Base-by-base conservation (phyloP, 2,888 invertebrate species). In the Salticus scenicus region DNA sequence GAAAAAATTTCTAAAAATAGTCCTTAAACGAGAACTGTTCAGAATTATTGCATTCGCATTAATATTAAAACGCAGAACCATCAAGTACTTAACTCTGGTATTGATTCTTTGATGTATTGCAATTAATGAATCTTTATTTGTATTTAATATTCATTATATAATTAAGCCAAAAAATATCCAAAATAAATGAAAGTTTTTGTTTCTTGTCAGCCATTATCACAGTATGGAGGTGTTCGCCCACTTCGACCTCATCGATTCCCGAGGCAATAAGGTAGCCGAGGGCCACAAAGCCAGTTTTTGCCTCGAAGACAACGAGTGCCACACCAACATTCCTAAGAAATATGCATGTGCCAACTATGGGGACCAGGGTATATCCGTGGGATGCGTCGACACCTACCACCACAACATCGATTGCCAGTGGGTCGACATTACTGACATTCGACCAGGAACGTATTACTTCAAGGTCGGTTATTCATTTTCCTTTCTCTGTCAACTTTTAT, bases 181-280 rank as follows among this genome's bases (percentile, higher is more conserved):
- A n/a, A n/a, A n/a, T n/a, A n/a, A n/a, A n/a, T n/a, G n/a, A n/a
- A n/a, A n/a, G n/a, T 37, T 37, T 37, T 37, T 10, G 4, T 4
- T 37, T 37, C 37, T 47, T 20, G 30, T 70, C 91, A 98, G 97
- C 96, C 98, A 98, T 90, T 98, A 97, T 90, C 98, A 98, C 92
- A 98, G 98, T 90, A 98, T 98, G 98, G 97, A 98, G 91, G 95
- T 98, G 0, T 98, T 98, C 90, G 98, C 98, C 0, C 96, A 96
- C 8, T 98, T 98, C 90, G 97, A 98, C 90, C 93, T 98, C 24
- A 93, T 95, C 87, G 94, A 98, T 90, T 89, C 91, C 0, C 91
- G 91, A 17, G 96, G 96, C 0, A 92, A 92, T 20, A 93, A 94
- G 89, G 94, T 98, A 0, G 98, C 98, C 0, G 97, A 98, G 90